A percentile compares a stretch with the other conserved stretches of the same genome.
Evolutionary conservation across 2,797 vertebrate species (phyloP).

Genomic region (Sitta carolinensis): DNA sequence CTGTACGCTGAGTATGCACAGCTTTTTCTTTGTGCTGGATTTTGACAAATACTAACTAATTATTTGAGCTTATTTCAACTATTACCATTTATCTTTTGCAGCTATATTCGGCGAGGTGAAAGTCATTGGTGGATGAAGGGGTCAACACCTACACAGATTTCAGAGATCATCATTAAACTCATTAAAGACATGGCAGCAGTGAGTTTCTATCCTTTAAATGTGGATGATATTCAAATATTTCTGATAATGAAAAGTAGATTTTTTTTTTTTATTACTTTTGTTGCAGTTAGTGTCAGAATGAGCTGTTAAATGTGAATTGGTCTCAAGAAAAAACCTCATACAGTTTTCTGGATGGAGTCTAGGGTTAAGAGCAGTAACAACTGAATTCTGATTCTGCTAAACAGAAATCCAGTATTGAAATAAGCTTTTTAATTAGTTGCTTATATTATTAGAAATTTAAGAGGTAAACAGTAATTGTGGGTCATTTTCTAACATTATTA

Average conservation of each 20-base stretch:
- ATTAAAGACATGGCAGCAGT: conserved; percentile 99
- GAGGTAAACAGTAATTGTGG: background rate
- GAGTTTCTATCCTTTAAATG: conserved; percentile 67
- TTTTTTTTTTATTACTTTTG: background rate
- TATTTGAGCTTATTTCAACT: background rate
- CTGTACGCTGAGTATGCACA: background rate
- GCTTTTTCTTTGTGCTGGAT: background rate
- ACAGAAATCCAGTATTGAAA: background rate
- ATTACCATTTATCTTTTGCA: conserved; percentile 53
- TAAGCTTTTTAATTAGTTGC: background rate
- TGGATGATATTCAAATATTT: background rate
- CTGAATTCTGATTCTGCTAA: background rate
- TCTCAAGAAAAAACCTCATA: background rate
- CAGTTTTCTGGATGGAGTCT: background rate
- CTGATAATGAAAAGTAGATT: background rate
- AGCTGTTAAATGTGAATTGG: background rate
- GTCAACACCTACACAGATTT: conserved; percentile 96
- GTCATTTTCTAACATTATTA: background rate
- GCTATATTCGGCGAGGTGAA: conserved; percentile 95
- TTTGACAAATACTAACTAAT: background rate
- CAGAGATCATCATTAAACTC: conserved; percentile 98
- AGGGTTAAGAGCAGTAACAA: background rate
- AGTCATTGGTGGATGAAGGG: conserved; percentile 99
- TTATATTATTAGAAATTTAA: background rate
- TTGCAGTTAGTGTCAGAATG: background rate